Evolutionary conservation across 2,113 vertebrate genomes (phyloP).

Genomic region (Mionectes macconnelli): DNA sequence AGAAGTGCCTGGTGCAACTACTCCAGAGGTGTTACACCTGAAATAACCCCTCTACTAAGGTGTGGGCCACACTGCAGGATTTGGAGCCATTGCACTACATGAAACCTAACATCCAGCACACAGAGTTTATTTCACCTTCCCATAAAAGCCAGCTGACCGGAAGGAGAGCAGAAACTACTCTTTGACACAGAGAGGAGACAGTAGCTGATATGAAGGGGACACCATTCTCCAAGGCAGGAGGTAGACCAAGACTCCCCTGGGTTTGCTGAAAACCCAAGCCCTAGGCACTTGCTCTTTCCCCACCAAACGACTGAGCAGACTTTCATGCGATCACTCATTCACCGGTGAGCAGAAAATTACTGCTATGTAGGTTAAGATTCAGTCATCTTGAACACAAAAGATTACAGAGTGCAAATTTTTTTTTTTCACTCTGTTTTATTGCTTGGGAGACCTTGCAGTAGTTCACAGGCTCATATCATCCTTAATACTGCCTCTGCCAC

Average conservation of each 20-base stretch:
- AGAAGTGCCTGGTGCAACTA: neutral
- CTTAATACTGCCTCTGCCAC: neutral
- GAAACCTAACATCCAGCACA: neutral
- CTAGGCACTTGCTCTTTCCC: neutral
- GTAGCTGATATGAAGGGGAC: neutral
- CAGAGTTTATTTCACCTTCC: neutral
- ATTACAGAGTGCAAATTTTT: neutral
- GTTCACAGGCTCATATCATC: neutral
- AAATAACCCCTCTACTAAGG: neutral
- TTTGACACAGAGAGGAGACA: neutral
- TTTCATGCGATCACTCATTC: neutral
- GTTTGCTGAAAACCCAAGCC: neutral
- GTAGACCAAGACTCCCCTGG: neutral
- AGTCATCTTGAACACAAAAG: neutral
- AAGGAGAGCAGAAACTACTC: neutral
- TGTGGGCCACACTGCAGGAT: neutral
- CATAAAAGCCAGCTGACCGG: neutral
- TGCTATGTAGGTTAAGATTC: neutral
- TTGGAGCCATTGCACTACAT: neutral
- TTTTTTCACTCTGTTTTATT: neutral
- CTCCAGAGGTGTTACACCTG: neutral
- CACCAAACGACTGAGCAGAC: neutral
- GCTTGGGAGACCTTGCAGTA: neutral
- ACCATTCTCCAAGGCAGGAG: neutral
- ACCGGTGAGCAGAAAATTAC: neutral